A percentile compares a stretch with the other conserved stretches of the same genome.
These are phyloP conservation scores for Tipula confusa DNA, from an alignment of 2,888 invertebrate genomes.

Conservation along the genomic window DNA sequence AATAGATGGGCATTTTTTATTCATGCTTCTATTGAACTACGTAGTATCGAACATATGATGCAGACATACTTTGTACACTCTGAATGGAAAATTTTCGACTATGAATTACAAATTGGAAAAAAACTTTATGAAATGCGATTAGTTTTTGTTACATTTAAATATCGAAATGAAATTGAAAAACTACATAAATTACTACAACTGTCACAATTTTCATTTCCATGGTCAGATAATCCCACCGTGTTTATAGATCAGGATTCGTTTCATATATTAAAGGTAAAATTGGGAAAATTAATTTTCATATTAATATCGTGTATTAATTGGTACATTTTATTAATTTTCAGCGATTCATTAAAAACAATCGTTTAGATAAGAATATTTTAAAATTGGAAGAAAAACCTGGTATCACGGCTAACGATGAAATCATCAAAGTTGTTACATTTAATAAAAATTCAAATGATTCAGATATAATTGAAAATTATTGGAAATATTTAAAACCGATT, in stretches of 20 bases:
- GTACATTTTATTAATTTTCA: background rate
- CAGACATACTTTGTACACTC: too few species aligned
- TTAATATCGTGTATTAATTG: background rate
- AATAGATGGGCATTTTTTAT: too few species aligned
- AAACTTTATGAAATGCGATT: background rate
- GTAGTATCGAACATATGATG: too few species aligned
- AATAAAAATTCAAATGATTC: background rate
- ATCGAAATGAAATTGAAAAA: background rate
- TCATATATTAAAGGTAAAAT: background rate
- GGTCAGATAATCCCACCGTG: background rate
- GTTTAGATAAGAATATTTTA: background rate
- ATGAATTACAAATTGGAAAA: background rate
- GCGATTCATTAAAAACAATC: background rate
- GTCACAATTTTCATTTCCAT: background rate
- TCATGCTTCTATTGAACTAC: too few species aligned
- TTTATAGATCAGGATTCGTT: background rate
- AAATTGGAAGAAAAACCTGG: background rate
- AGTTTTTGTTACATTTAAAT: background rate
- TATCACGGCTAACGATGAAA: background rate
- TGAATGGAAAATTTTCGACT: too few species aligned
- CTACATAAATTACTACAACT: background rate
- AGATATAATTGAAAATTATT: background rate
- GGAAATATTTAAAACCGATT: background rate
- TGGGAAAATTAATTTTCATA: background rate
- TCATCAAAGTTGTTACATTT: background rate